Evolutionary conservation across 2,113 vertebrate genomes (phyloP), one percentile per base, ranked within the genome.

Genomic region (Cacatua alba): DNA sequence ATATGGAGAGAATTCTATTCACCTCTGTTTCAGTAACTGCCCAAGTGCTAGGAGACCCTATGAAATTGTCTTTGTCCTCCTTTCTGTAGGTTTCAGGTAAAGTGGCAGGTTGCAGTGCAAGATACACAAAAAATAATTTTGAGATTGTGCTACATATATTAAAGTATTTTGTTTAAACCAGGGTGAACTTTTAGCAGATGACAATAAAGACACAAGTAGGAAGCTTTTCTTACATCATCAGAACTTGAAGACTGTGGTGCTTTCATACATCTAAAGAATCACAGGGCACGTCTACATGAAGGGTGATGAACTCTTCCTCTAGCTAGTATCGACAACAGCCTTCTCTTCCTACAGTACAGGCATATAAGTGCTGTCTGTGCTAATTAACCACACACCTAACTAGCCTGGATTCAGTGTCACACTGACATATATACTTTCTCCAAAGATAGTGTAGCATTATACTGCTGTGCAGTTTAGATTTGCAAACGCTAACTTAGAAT

Each of bases 1-100:
- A 2, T 62, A 11, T 23, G 0, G 2, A 52, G 31, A 28, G 9
- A 35, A 28, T 10, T 68, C 43, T 37, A 0, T n/a, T 89, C 8
- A 35, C 23, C 13, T 87, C 44, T 57, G 57, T 76, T 89, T 75
- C 63, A 35, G 29, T 75, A 68, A 29, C 33, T 76, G 94, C 51
- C 17, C 21, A 82, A 76, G n/a, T 53, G 37, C 37, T 70, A 25
- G 64, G 48, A 51, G 43, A 78, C 53, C 57, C 23, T 23, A 9
- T 78, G 63, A 78, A 67, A 43, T 59, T 81, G 17, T 60, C 26
- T 77, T 78, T 84, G 20, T 68, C 55, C 25, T 89, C 12, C 19
- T 63, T 85, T 90, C 26, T 72, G 15, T 65, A 60, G 24, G 49
- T 72, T 55, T 46, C 21, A n/a, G 11, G 10, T 84, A 21, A 69